Base-by-base conservation (phyloP, 2,797 vertebrate species). In the Heteromormyrus szaboi region DNA sequence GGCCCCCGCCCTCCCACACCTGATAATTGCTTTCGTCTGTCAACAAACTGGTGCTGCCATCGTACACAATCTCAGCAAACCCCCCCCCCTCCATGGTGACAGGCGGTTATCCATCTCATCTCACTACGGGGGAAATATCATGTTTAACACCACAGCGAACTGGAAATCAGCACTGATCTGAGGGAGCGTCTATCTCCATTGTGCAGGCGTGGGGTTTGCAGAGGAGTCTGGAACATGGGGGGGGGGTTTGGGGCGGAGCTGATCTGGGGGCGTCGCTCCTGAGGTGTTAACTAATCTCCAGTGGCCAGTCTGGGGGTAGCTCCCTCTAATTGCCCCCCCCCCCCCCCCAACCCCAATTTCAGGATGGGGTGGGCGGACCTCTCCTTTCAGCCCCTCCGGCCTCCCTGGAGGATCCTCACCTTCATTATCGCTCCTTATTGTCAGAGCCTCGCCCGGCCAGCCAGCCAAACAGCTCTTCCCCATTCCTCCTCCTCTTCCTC, bases 351-450 rank as follows among this genome's bases (percentile, higher is more conserved):
- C 4, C 51, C 96, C 96, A 95, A 96, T 97, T 96, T 96, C 96
- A 96, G 95, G 97, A 96, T 96, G 95, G 96, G 97, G 96, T 96
- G 96, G 97, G 96, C 97, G 96, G 97, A 97, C 95, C 96, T 97
- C 96, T 97, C 94, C 95, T 97, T 96, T 96, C 96, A 95, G 96
- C 96, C 96, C 95, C 96, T 96, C 96, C 96, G 95, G 96, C 95
- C 94, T 96, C 96, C 95, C 94, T 92, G 94, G 97, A 97, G 97
- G 96, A 97, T 96, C 98, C 97, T 97, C 97, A 98, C 97, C 97
- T 98, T 98, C 97, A 98, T 98, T 98, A 98, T 97, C 96, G 97
- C 97, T 98, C 97, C 97, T 98, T 98, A 98, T 97, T 97, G 97
- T 97, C 96, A 95, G 97, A 97, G 54, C 96, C 96, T 96, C 96